Conservation (phyloP, 2,797 vertebrate genomes). For the Sebastiscus albofasciatus region DNA sequence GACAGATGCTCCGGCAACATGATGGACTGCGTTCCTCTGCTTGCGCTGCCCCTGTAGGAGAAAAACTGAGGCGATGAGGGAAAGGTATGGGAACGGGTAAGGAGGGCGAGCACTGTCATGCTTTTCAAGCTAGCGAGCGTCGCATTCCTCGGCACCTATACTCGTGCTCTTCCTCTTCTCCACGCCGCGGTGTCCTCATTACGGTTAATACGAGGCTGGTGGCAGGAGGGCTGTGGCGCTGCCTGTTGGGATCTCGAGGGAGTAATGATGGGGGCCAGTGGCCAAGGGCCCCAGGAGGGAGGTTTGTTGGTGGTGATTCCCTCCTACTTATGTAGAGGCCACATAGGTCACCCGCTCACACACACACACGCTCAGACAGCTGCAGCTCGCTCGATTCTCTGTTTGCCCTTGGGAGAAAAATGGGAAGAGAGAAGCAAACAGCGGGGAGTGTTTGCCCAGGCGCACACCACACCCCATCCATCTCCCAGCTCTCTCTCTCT, state of each 20-base stretch:
- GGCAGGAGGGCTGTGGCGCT: conserved; percentile 44
- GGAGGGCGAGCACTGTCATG: neutral
- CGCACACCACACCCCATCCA: conserved; percentile 67
- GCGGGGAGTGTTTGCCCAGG: conserved; percentile 75
- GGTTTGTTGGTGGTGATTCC: conserved; percentile 74
- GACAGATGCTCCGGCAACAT: conserved; percentile 53
- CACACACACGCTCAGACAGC: conserved; percentile 52
- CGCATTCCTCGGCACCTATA: conserved; percentile 39
- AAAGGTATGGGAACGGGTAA: neutral
- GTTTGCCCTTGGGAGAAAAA: conserved; percentile 82
- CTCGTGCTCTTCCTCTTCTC: conserved; percentile 49
- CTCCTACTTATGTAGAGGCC: conserved; percentile 76
- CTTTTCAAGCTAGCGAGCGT: conserved; percentile 28
- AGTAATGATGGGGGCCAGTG: conserved; percentile 75
- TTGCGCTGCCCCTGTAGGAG: neutral
- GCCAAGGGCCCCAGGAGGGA: conserved; percentile 70
- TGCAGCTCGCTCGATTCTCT: conserved; percentile 60
- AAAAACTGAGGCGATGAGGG: conserved; percentile 9
- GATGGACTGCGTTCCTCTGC: conserved; percentile 40
- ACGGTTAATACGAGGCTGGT: conserved; percentile 62
- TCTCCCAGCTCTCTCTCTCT: conserved; percentile 50
- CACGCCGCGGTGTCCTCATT: conserved; percentile 69
- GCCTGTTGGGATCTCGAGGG: conserved; percentile 61
- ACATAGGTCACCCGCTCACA: conserved; percentile 63
- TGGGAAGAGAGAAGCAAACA: conserved; percentile 72